These are phyloP conservation scores for Sanderia malayensis DNA, from an alignment of 30 jellyfish, hydroid and myxozoan species.

Conservation along the genomic window DNA sequence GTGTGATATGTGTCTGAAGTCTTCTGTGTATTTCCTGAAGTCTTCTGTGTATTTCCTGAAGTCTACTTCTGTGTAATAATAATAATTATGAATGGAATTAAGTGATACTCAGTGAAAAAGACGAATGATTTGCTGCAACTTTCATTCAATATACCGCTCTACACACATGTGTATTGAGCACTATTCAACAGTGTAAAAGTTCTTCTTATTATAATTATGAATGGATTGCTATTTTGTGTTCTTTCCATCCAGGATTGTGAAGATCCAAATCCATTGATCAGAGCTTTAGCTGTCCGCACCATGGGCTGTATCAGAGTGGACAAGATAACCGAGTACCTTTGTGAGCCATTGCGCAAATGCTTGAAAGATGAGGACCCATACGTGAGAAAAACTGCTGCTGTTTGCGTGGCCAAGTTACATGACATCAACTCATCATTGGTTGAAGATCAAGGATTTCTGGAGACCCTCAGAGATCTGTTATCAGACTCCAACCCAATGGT, in stretches of 20 bases:
- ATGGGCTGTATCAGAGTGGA: conserved; percentile 99
- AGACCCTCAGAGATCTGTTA: conserved; percentile 76
- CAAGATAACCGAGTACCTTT: conserved; percentile 89
- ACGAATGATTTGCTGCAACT: too few relatives aligned
- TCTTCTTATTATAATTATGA: too few relatives aligned
- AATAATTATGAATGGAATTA: too few relatives aligned
- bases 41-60: too few relatives aligned
- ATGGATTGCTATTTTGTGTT: too few relatives aligned
- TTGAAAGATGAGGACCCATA: conserved; percentile 98
- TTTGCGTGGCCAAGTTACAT: conserved; percentile 96
- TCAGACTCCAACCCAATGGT: conserved; percentile 99
- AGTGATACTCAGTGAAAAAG: too few relatives aligned
- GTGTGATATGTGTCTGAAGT: too few relatives aligned
- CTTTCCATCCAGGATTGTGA: conserved; percentile 85
- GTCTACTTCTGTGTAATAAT: too few relatives aligned
- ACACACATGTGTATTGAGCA: too few relatives aligned
- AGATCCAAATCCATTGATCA: conserved; percentile 94
- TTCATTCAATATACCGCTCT: too few relatives aligned
- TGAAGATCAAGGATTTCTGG: conserved; percentile 97
- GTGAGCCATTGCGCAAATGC: conserved; percentile 97
- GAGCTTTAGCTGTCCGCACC: conserved; percentile 99
- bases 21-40: too few relatives aligned
- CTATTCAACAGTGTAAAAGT: too few relatives aligned
- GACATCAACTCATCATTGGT: conserved; percentile 88
- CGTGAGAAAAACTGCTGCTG: conserved; percentile 99